phyloP scores from a whole-genome alignment of 2,797 vertebrate genomes.

The Rousettus madagascariensis region DNA sequence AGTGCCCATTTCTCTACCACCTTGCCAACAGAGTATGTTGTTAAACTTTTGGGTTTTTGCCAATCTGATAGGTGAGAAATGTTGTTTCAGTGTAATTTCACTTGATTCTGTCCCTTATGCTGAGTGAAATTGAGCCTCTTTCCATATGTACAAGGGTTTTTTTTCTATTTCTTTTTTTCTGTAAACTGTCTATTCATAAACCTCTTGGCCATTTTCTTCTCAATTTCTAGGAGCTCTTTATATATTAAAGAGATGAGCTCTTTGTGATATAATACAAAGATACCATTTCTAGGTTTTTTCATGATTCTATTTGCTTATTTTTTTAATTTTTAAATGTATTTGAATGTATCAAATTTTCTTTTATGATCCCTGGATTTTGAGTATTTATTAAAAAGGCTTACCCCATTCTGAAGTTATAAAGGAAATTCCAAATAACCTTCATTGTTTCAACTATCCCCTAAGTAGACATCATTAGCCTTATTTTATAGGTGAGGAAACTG shows the following conservation, averaged over 20 bases:
- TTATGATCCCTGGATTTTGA: background rate
- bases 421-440: background rate
- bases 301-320: slow-evolving; percentile 10
- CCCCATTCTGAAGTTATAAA: background rate
- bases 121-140: slow-evolving; percentile 10
- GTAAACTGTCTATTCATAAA: background rate
- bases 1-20: background rate
- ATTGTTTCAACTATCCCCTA: background rate
- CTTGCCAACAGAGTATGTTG: slow-evolving; percentile 57
- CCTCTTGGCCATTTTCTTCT: slow-evolving; percentile 30
- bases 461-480: background rate
- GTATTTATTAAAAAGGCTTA: background rate
- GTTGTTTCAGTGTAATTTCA: slow-evolving; percentile 42
- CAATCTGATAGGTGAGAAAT: slow-evolving; percentile 60
- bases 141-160: background rate
- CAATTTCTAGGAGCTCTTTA: slow-evolving; percentile 38
- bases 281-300: slow-evolving; percentile 9
- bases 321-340: background rate
- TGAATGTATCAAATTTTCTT: background rate
- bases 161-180: background rate
- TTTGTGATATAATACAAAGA: background rate
- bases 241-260: background rate
- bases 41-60: slow-evolving; percentile 62
- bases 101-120: background rate
- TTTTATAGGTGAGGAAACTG: background rate